Evolutionary conservation across 2,797 vertebrate genomes (phyloP), one percentile per base, ranked within the genome.

Genomic region (Valencia hispanica): DNA sequence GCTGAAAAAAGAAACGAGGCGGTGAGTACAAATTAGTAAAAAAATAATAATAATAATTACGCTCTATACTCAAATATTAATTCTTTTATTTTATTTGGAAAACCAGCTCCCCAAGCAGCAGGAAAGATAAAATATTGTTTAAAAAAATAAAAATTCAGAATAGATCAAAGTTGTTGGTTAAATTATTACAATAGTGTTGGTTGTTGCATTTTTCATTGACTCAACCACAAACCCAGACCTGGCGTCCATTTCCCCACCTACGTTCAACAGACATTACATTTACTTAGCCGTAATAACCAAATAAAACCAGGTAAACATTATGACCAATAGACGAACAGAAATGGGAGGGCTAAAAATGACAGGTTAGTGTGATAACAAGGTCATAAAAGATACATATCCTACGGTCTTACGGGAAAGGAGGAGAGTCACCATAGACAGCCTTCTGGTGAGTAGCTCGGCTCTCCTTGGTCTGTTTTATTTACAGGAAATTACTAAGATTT

Each of bases 401-500:
- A 32, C 7, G 17, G 18, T 65, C 18, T 79, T 34, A 73, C 25
- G 0, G 61, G 3, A 72, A 70, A 48, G 15, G 59, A 43, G 45
- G 73, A 63, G 39, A 81, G 14, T 18, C 39, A 72, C 80, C 45
- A 27, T 3, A 51, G 30, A 36, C 63, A 75, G 25, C 45, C 50
- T 66, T 48, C 77, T 79, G 88, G 91, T 91, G 74, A 89, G 92
- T 74, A 7, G 32, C 53, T 0, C 34, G 12, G 30, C 74, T 74
- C 5, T 53, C 3, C 41, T 47, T n/a, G 0, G 15, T 0, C 7
- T 0, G 17, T 39, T 61, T 63, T 30, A 30, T 9, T 22, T 4
- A 12, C 6, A 25, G 47, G 27, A 18, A 20, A 22, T 20, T 6
- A 59, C 8, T 20, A 59, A 36, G 18, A 15, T 65, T 65, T 74